Conservation (phyloP, 2,113 vertebrate genomes). For the Notothenia coriiceps region DNA sequence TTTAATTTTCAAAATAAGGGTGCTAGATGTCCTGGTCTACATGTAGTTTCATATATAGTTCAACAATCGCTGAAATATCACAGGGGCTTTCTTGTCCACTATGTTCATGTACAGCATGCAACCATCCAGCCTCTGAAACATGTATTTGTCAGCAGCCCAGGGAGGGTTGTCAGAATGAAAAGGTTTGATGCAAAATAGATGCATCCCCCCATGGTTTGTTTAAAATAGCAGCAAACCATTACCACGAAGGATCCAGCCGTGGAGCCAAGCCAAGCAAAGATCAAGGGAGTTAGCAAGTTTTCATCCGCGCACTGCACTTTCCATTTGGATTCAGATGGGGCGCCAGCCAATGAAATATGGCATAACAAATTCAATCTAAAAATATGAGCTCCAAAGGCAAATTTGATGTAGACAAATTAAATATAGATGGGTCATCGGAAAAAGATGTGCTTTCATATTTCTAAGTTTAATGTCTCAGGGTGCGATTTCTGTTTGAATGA, state of each 20-base stretch:
- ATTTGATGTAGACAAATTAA: conserved; percentile 75
- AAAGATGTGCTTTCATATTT: conserved; percentile 57
- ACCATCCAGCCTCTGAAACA: conserved; percentile 55
- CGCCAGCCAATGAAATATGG: conserved; percentile 56
- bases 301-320: conserved; percentile 58
- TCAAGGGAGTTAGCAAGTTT: conserved; percentile 74
- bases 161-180: conserved; percentile 72
- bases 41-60: neutral
- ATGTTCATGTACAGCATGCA: conserved; percentile 25
- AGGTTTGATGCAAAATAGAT: conserved; percentile 80
- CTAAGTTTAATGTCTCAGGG: conserved; percentile 50
- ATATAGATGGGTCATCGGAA: conserved; percentile 75
- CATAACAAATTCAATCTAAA: conserved; percentile 74
- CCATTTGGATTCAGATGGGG: conserved; percentile 68
- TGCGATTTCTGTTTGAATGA: conserved; percentile 51
- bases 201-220: conserved; percentile 76
- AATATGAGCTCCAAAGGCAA: conserved; percentile 67
- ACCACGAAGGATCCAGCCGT: conserved; percentile 52
- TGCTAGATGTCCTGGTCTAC: neutral
- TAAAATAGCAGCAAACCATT: conserved; percentile 79
- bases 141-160: conserved; percentile 71
- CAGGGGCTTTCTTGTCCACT: conserved; percentile 40
- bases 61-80: conserved; percentile 49
- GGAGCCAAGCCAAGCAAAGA: conserved; percentile 56
- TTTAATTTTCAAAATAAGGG: neutral